Evolutionary conservation across 2,797 vertebrate species (phyloP).

Genomic region (Sphaeramia orbicularis): DNA sequence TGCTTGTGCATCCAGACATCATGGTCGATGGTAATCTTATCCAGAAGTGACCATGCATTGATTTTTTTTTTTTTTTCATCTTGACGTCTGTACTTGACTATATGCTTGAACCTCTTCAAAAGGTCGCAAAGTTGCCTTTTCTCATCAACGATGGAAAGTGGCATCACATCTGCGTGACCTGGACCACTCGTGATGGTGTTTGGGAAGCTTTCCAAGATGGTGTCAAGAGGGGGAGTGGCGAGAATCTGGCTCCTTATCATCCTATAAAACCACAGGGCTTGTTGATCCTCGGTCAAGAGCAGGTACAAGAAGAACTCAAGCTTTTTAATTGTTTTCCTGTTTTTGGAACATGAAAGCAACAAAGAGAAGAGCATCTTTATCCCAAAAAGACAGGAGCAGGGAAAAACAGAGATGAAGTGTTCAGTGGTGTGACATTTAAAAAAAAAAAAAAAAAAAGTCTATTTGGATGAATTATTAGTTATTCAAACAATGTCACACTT

Average conservation of each 20-base stretch:
- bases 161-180: conserved; percentile 97
- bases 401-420: too few relatives aligned
- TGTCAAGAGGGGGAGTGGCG: conserved; percentile 91
- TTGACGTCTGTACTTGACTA: background rate
- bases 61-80: background rate
- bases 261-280: conserved; percentile 97
- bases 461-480: too few relatives aligned
- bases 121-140: conserved; percentile 97
- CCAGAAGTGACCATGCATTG: rapidly evolving
- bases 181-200: conserved; percentile 96
- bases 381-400: background rate
- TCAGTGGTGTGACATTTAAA: too few relatives aligned
- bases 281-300: conserved; percentile 96
- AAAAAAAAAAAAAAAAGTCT: too few relatives aligned
- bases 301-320: conserved; percentile 83
- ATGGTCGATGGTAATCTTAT: background rate
- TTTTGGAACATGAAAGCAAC: background rate
- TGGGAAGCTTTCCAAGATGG: conserved; percentile 99
- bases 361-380: background rate
- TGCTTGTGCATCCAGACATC: too few relatives aligned
- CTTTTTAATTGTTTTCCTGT: background rate
- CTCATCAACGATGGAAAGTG: conserved; percentile 96
- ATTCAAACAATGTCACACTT: too few relatives aligned
- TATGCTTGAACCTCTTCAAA: conserved; percentile 3
- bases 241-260: conserved; percentile 96